A percentile compares a stretch with the other conserved stretches of the same genome.
phyloP scores from a whole-genome alignment of 2,113 vertebrate species.

The Grammomys dolichurus region DNA sequence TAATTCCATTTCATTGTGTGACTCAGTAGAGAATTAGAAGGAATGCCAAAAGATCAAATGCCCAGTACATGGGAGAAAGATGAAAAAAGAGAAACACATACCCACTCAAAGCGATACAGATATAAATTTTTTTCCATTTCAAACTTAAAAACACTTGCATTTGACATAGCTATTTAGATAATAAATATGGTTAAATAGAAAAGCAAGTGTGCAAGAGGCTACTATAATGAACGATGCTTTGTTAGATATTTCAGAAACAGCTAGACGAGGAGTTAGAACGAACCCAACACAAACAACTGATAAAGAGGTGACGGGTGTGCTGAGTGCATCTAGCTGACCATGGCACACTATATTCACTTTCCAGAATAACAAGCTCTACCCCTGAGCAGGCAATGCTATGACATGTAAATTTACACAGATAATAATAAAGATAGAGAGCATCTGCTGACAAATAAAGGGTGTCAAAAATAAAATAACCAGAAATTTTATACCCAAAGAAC shows the following conservation, averaged over 20 bases:
- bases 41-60: background rate
- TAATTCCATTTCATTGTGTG: background rate
- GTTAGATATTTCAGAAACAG: background rate
- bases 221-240: background rate
- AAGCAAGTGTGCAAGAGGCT: fast-evolving
- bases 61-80: background rate
- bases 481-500: background rate
- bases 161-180: no score
- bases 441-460: background rate
- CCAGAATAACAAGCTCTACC: background rate
- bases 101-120: background rate
- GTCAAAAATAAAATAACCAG: background rate
- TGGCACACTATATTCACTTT: background rate
- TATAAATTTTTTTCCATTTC: background rate
- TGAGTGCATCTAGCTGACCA: background rate
- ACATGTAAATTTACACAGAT: background rate
- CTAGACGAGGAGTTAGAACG: background rate
- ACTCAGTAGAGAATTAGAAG: background rate
- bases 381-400: background rate
- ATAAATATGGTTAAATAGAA: no score
- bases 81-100: background rate
- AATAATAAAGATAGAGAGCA: background rate
- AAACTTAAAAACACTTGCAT: background rate
- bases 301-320: background rate
- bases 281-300: background rate